These are phyloP conservation scores for Nylanderia fulva DNA, from an alignment of 1,140 invertebrate genomes.

Conservation along the genomic window DNA sequence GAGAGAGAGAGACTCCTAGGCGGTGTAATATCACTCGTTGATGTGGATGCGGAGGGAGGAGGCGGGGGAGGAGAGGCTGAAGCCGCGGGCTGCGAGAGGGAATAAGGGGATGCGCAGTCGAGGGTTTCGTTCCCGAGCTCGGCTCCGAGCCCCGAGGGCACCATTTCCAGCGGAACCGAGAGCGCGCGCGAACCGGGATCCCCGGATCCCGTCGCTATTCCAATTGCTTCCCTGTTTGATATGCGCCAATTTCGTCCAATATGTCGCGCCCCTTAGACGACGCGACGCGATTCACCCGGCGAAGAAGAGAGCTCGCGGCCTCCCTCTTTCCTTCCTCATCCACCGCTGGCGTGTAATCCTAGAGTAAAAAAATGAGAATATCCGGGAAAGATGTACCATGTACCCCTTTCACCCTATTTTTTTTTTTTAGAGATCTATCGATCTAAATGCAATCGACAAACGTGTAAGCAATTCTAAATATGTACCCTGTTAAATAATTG, in stretches of 20 bases:
- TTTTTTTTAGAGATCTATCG: not conserved
- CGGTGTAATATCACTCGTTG: constrained; percentile 67
- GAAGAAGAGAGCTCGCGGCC: constrained; percentile 24
- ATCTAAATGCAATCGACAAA: not conserved
- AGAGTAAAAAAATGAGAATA: not conserved
- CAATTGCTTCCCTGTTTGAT: constrained; percentile 80
- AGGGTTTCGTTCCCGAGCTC: constrained; percentile 73
- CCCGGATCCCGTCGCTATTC: constrained; percentile 75
- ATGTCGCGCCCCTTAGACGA: constrained; percentile 77
- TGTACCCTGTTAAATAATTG: no score
- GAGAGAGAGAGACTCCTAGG: constrained; percentile 56
- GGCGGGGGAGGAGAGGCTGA: constrained; percentile 11
- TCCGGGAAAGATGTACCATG: not conserved
- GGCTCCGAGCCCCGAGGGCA: constrained; percentile 74
- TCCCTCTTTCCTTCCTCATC: not conserved
- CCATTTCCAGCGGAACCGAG: constrained; percentile 75
- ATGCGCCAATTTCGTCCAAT: constrained; percentile 82
- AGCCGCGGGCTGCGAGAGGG: constrained; percentile 66
- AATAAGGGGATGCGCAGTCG: constrained; percentile 70
- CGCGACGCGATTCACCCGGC: constrained; percentile 61
- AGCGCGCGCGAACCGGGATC: constrained; percentile 63
- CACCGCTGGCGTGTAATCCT: not conserved
- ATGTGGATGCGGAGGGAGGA: constrained; percentile 10
- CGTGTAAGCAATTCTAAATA: no score
- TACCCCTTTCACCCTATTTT: not conserved